Percentiles rank a stretch among this genome's conserved stretches.
These are phyloP conservation scores for Entomyzon cyanotis DNA, from an alignment of 2,113 vertebrate species.

Conservation along the genomic window DNA sequence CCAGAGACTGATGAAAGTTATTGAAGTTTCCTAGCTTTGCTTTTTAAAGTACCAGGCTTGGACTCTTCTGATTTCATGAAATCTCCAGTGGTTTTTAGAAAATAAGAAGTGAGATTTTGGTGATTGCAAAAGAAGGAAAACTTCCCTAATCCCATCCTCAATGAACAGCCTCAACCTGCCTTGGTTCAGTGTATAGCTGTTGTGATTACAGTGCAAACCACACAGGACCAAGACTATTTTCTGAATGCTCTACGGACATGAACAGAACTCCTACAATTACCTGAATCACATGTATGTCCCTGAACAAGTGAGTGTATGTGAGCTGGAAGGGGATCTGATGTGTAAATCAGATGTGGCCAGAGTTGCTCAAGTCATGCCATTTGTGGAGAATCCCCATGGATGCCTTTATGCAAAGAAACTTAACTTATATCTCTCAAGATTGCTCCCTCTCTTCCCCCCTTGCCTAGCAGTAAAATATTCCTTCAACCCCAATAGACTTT, in stretches of 20 bases:
- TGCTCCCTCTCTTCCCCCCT: fast-evolving
- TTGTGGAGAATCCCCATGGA: background rate
- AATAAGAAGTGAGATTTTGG: background rate
- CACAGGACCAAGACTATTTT: background rate
- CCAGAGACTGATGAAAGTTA: background rate
- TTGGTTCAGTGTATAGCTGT: background rate
- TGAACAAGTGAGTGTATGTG: background rate
- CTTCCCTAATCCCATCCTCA: background rate
- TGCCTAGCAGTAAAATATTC: background rate
- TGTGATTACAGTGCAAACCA: background rate
- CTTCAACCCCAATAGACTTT: background rate
- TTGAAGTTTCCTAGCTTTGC: background rate
- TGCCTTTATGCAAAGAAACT: background rate
- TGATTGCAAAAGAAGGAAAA: background rate
- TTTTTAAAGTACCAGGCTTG: background rate
- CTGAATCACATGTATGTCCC: background rate
- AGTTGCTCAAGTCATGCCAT: background rate
- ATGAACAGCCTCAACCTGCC: background rate
- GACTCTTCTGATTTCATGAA: background rate
- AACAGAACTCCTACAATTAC: background rate
- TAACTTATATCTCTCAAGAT: background rate
- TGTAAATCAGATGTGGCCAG: background rate
- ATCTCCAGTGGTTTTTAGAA: background rate
- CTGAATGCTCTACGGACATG: background rate
- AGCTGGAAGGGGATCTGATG: background rate